A percentile compares a stretch with the other conserved stretches of the same genome.
phyloP scores from a whole-genome alignment of 2,888 invertebrate species.

The Drosophila affinis region DNA sequence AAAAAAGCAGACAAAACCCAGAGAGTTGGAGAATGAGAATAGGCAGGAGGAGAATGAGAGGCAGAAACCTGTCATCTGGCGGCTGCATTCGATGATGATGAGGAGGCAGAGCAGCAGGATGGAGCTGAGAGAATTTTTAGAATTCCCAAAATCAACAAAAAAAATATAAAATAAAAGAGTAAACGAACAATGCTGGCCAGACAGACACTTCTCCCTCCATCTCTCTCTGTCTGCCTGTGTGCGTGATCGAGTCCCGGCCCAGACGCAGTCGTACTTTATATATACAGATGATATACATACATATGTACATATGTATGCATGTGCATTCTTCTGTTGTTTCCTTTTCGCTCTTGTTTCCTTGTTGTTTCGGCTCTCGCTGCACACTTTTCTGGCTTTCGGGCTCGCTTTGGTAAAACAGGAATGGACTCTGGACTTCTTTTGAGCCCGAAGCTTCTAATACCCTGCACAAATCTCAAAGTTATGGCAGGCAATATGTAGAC shows the following conservation, averaged over 20 bases:
- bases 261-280: conserved; percentile 38
- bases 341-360: conserved; percentile 25
- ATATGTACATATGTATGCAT: conserved; percentile 7
- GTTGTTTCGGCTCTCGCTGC: conserved; percentile 4
- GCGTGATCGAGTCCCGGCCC: conserved; percentile 41
- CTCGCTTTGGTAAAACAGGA: neutral
- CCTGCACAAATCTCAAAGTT: neutral
- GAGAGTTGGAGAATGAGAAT: conserved; percentile 8
- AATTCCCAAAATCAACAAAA: conserved; percentile 70
- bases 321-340: conserved; percentile 30
- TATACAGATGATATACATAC: conserved; percentile 16
- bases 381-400: conserved; percentile 8
- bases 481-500: neutral
- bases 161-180: conserved; percentile 20
- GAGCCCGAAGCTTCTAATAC: neutral
- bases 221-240: conserved; percentile 8
- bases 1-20: conserved; percentile 31
- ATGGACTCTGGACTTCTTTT: neutral
- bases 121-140: conserved; percentile 62
- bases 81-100: conserved; percentile 46
- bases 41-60: conserved; percentile 17
- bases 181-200: conserved; percentile 42
- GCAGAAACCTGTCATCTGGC: conserved; percentile 66
- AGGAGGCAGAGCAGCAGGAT: conserved; percentile 27
- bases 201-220: conserved; percentile 14